Percentiles rank a stretch among this genome's conserved stretches.
Conservation (phyloP, 2,888 invertebrate species). For the Andrena chrysosceles region DNA sequence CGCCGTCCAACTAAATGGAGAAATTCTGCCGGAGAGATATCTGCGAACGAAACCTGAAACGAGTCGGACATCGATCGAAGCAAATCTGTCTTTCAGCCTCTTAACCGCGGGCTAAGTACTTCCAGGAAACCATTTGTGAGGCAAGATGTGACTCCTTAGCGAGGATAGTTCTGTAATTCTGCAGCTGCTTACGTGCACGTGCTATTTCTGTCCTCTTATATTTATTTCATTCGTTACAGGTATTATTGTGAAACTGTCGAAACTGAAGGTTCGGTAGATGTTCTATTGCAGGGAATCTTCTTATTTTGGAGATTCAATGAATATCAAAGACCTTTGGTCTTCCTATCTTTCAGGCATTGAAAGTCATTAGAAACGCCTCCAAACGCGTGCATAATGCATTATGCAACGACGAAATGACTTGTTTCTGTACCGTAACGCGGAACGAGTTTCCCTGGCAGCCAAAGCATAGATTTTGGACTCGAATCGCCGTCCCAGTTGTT, state of each 20-base stretch:
- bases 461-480: constrained; percentile 10
- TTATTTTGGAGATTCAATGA: background rate
- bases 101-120: constrained; percentile 1
- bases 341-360: background rate
- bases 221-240: too few species aligned
- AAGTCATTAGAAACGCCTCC: constrained; percentile 32
- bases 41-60: background rate
- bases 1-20: background rate
- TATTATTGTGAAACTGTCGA: too few species aligned
- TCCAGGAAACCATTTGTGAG: background rate
- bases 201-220: background rate
- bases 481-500: background rate
- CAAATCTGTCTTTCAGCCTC: background rate
- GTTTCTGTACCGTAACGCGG: constrained; percentile 23
- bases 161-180: background rate
- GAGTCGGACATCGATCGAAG: constrained; percentile 7
- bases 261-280: too few species aligned
- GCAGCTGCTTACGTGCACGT: background rate
- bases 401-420: constrained; percentile 32
- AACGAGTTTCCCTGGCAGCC: constrained; percentile 28
- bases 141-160: background rate
- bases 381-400: constrained; percentile 15
- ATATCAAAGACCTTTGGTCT: background rate
- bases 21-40: background rate
- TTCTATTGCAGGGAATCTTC: too few species aligned